Evolutionary conservation across 2,113 vertebrate genomes (phyloP), one percentile per base, ranked within the genome.

Genomic region (Aspiorhynchus laticeps): DNA sequence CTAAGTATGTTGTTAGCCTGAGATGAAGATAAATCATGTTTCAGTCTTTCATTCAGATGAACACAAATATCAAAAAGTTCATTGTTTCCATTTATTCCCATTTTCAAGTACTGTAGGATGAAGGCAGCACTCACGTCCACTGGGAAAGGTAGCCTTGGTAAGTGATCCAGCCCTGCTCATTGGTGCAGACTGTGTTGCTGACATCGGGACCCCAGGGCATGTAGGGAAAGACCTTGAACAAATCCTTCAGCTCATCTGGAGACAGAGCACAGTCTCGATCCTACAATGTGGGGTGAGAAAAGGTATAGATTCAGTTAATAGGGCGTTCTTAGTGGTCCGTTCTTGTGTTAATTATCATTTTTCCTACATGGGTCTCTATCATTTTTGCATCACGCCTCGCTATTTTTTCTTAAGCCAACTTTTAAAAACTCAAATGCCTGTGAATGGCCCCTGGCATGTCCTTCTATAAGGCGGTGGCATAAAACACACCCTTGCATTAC

Each of bases 151-250:
- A 99, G 73, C 98, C 98, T 88, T 99, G 98, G 94, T 99, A 99
- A 1, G 98, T 99, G 93, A 99, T 98, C 98, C 98, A 99, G 9
- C 98, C 98, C 91, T 96, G 95, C 38, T 98, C 98, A 38, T 97
- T 99, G 38, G 98, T 99, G 90, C 96, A 97, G 51, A 99, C 97
- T 0, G 98, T 99, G 93, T 97, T 98, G 94, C 99, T 99, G 89
- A 99, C 98, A 86, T 99, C 98, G 63, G 97, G 98, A 1, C 98
- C 98, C 98, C 98, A 99, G 0, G 98, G 98, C 96, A 99, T 98
- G 80, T 99, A 99, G 90, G 98, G 97, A 88, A 99, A 99, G 89
- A 99, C 97, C 94, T 97, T 97, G 93, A 99, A 99, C 88, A 99
- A 92, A 93, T 99, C 98, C 91, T 97, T 98, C 91, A 99, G 91